These are phyloP conservation scores for Alitta virens DNA, from an alignment of 2,888 invertebrate species.

Conservation along the genomic window DNA sequence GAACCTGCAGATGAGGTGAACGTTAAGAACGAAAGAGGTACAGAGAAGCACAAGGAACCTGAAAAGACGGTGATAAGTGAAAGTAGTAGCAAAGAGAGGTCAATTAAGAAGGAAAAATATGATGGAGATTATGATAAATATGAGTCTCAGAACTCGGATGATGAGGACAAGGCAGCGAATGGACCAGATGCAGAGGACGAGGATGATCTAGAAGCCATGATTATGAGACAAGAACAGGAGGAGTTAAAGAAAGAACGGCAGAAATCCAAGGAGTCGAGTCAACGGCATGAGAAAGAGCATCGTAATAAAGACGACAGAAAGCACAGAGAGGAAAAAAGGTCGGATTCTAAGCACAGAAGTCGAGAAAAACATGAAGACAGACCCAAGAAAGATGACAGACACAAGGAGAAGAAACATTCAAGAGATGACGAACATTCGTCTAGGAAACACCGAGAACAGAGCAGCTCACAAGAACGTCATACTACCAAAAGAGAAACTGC, in stretches of 20 bases:
- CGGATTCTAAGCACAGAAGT: not conserved
- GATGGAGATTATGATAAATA: not conserved
- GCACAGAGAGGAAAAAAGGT: not conserved
- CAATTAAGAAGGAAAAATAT: not conserved
- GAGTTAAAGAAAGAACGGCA: not conserved
- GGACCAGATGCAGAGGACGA: not conserved
- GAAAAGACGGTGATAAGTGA: not conserved
- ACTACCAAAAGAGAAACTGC: too few relatives aligned
- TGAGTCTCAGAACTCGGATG: not conserved
- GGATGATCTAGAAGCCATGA: not conserved
- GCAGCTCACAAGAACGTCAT: too few relatives aligned
- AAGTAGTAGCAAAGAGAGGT: not conserved
- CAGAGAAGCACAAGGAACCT: not conserved
- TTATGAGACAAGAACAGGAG: not conserved
- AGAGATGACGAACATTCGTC: too few relatives aligned
- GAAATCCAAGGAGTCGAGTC: not conserved
- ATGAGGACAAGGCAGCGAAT: not conserved
- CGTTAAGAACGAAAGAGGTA: not conserved
- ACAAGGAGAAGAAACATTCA: too few relatives aligned
- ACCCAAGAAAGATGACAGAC: too few relatives aligned
- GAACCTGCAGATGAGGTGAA: not conserved
- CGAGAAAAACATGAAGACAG: not conserved
- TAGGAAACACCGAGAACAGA: too few relatives aligned
- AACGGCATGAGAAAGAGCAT: not conserved
- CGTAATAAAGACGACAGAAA: not conserved